Evolutionary conservation across 2,888 invertebrate species (phyloP), one percentile per base, ranked within the genome.

Genomic region (Protonemura montana): DNA sequence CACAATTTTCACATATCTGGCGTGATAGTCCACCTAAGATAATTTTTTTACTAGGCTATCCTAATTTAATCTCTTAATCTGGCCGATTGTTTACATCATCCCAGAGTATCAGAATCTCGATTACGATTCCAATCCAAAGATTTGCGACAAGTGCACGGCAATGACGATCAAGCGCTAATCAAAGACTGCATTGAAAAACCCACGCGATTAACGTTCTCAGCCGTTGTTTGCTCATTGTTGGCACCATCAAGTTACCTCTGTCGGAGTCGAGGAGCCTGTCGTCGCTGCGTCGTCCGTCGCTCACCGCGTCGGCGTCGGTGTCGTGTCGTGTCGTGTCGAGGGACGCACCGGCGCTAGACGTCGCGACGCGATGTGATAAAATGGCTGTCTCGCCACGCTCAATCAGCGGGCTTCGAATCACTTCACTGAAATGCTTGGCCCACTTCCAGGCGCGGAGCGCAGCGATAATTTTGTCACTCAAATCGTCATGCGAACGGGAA

Each of bases 391-490:
- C 82, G 30, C 41, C 82, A 26, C 35, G 30, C 82, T 83, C 82
- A 83, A 83, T 83, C 82, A 83, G 35, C 26, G 42, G 41, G 26
- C 26, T 35, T 78, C 78, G 27, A 7, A 27, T 13, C 59, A 59
- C 59, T 59, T 59, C 16, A 59, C 78, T 27, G 78, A 27, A 26
- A 78, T 26, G 78, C 28, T 78, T 76, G 78, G 78, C 82, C 26
- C 30, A 41, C 82, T 35, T 30, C 41, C 82, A 83, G 26, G 25
- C 30, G 41, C 42, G 6, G 41, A 30, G n/a, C 35, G 5, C 21
- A 28, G 35, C n/a, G 59, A 16, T 81, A 29, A 42, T 83, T 83
- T 41, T 83, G 82, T 83, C 82, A 83, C 82, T 41, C 82, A 41
- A 83, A 83, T 83, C 82, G 30, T 83, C 26, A 41, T 7, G 27